Evolutionary conservation across 1,140 invertebrate species (phyloP).

Genomic region (Drosophila novamexicana): DNA sequence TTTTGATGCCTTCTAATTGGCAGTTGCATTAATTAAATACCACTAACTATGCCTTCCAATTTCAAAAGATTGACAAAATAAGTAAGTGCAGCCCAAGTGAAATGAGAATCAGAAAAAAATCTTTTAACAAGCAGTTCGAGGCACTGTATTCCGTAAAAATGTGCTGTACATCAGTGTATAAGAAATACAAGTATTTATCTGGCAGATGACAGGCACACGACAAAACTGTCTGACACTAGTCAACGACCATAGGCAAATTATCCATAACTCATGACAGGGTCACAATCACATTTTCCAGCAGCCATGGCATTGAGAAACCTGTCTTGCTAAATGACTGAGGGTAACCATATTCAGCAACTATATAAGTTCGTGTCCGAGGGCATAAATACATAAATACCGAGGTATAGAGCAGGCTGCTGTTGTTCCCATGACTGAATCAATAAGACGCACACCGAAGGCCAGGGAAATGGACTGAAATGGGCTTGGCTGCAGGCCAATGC

Average conservation of each 20-base stretch:
- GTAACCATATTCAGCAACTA: neutral
- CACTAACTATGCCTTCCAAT: too few relatives aligned
- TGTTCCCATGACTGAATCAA: constrained; percentile 76
- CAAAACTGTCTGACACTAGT: constrained; percentile 41
- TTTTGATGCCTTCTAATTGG: too few relatives aligned
- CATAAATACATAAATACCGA: constrained; percentile 6
- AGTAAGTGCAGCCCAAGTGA: too few relatives aligned
- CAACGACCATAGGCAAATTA: constrained; percentile 54
- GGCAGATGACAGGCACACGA: constrained; percentile 21
- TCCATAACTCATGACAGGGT: constrained; percentile 48
- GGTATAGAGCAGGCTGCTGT: constrained; percentile 53
- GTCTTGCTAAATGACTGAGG: neutral
- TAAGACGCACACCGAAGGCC: constrained; percentile 45
- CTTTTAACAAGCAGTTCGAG: neutral
- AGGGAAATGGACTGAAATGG: constrained; percentile 17
- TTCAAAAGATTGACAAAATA: too few relatives aligned
- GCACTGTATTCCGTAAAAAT: too few relatives aligned
- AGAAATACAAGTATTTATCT: constrained; percentile 4
- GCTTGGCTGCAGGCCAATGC: constrained; percentile 49
- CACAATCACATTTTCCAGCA: constrained; percentile 40
- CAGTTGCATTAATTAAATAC: too few relatives aligned
- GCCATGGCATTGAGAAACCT: constrained; percentile 59
- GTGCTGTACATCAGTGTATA: neutral
- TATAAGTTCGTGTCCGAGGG: neutral
- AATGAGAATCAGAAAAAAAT: neutral